Evolutionary conservation across 2,888 invertebrate species (phyloP), one percentile per base, ranked within the genome.

Genomic region (Phrixothrix hirtus): DNA sequence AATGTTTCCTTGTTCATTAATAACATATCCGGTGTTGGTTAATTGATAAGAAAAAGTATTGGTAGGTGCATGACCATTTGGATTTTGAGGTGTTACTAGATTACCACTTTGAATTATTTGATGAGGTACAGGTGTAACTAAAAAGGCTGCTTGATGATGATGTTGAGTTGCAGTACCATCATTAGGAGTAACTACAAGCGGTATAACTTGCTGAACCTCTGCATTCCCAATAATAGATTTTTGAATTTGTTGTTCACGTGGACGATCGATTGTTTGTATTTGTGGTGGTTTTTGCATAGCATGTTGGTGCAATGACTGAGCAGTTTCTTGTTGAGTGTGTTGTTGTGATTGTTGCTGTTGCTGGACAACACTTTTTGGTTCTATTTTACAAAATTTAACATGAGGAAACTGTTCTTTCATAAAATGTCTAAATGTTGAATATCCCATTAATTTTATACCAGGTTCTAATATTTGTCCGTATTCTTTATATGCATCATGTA

Each of bases 331-430:
- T 16, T 77, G 76, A 9, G 50, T 45, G 34, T 64, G 64, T 51
- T 77, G 75, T 58, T 78, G 77, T 35, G 75, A 76, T 46, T 77
- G 76, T 30, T 77, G 77, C 29, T 59, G 59, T 61, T 79, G 79
- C 43, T 78, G 70, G 2, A 51, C 78, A 55, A 78, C 77, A 59
- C 78, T 79, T 64, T 83, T 84, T 0, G 83, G 82, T 55, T 85
- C 86, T 10, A 79, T 67, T 65, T 81, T 81, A 34, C 78, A 78
- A 67, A 88, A 88, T 68, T 85, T 87, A 2, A 88, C 85, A 64
- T 88, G 85, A 1, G 89, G 88, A 72, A 89, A 89, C 68, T 89
- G 89, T 63, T 88, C 87, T 69, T 88, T 88, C 85, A 89, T 86
- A 68, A 89, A 89, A 63, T 88, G 85, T 56, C 88, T 78, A 75